A percentile compares a stretch with the other conserved stretches of the same genome.
These are phyloP conservation scores for Falco punctatus DNA, from an alignment of 2,113 vertebrate species.

Conservation along the genomic window DNA sequence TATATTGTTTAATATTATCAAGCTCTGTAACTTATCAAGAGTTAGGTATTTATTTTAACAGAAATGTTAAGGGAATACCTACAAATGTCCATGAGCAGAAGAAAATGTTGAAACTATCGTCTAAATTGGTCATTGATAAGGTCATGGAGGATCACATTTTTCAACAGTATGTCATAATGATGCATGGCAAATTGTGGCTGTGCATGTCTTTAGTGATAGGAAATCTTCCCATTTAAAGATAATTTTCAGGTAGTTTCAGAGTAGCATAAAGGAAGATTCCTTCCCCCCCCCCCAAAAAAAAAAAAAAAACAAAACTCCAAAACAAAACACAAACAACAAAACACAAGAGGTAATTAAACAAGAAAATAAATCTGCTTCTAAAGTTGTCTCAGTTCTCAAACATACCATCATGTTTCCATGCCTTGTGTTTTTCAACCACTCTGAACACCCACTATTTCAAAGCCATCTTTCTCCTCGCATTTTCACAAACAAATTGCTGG, in stretches of 20 bases:
- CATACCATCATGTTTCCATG: background rate
- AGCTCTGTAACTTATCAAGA: background rate
- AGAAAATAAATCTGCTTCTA: background rate
- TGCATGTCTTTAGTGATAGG: background rate
- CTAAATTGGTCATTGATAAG: background rate
- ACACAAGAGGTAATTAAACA: background rate
- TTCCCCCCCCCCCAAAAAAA: accelerated
- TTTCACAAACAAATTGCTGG: background rate
- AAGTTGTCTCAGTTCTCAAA: background rate
- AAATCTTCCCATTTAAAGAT: background rate
- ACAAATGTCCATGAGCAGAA: background rate
- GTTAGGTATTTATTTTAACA: background rate
- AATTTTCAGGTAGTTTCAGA: background rate
- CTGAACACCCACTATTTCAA: background rate
- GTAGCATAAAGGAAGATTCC: background rate
- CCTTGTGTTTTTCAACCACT: background rate
- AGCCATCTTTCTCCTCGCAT: background rate
- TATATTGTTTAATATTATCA: background rate
- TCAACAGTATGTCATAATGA: background rate
- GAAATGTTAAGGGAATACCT: background rate
- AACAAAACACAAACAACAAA: background rate
- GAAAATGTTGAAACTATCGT: background rate
- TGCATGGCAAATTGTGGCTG: background rate
- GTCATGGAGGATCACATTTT: background rate
- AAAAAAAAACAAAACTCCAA: too few relatives aligned